Percentiles rank a stretch among this genome's conserved stretches.
phyloP scores from a whole-genome alignment of 2,797 vertebrate genomes.

The Chelmon rostratus region DNA sequence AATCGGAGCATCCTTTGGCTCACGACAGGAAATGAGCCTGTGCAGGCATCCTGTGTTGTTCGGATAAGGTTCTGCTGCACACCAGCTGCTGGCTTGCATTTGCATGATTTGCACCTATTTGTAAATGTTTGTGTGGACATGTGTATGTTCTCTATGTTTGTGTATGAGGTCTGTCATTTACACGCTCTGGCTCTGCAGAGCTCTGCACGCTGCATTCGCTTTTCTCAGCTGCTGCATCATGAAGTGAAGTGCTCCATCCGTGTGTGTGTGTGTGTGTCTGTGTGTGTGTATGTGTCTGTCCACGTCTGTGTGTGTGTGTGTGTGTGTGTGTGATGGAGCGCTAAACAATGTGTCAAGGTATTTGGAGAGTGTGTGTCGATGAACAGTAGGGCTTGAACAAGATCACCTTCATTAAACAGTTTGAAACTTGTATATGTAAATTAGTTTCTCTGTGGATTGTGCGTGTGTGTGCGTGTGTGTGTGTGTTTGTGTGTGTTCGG shows the following conservation, averaged over 20 bases:
- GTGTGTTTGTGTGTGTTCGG: slow-evolving; percentile 26
- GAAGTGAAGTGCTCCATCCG: slow-evolving; percentile 44
- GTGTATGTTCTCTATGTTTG: slow-evolving; percentile 5
- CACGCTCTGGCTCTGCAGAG: slow-evolving; percentile 2
- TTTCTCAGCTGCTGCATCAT: slow-evolving; percentile 43
- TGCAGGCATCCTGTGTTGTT: slow-evolving; percentile 25
- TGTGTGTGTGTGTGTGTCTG: slow-evolving; percentile 24
- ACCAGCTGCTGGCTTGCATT: slow-evolving; percentile 31
- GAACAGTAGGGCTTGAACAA: slow-evolving; percentile 38
- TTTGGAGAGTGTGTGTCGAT: slow-evolving; percentile 14
- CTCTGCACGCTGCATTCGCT: slow-evolving; percentile 39
- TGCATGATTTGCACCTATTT: slow-evolving; percentile 54
- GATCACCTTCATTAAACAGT: slow-evolving; percentile 44
- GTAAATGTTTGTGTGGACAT: slow-evolving; percentile 6
- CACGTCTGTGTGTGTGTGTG: slow-evolving; percentile 22
- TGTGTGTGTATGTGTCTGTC: slow-evolving; percentile 24
- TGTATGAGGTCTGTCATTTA: slow-evolving; percentile 13
- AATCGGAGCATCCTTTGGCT: slow-evolving; percentile 13
- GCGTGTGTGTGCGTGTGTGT: slow-evolving; percentile 26
- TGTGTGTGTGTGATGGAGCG: slow-evolving; percentile 14
- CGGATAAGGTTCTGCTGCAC: slow-evolving; percentile 48
- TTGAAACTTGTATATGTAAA: slow-evolving; percentile 50
- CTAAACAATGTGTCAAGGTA: slow-evolving; percentile 21
- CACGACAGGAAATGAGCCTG: slow-evolving; percentile 21
- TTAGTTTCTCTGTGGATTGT: slow-evolving; percentile 36